Base-by-base conservation (phyloP, 2,888 invertebrate species). In the Chorisops tibialis region DNA sequence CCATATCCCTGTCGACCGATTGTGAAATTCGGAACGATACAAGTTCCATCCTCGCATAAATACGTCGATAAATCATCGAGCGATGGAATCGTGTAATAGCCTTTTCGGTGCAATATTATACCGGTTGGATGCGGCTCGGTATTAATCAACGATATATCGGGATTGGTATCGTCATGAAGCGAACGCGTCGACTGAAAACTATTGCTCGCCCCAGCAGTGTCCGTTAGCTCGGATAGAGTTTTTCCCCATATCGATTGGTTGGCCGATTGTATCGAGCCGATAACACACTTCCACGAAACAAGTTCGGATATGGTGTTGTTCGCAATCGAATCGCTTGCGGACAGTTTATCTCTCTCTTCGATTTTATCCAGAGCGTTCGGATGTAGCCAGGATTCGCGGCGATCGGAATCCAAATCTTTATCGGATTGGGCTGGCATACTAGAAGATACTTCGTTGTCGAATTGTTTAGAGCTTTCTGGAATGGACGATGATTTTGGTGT, bases 1-100 rank as follows among this genome's bases (percentile, higher is more conserved):
- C 97, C 97, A 75, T 93, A 96, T 67, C 92, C 92, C 68, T 86
- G 84, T 7, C 96, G 85, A 0, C 96, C 96, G 62, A 97, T 83
- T 0, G 93, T 92, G 65, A 97, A 88, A 68, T 92, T 87, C 5
- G 92, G 89, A 1, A 96, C 89, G 12, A 89, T 79, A 73, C 95
- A 96, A 2, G 86, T 82, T 62, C 78, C 78, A 71, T 92, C 88
- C 4, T 87, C 83, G 1, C 85, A 81, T 43, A 90, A 80, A 74
- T 86, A 87, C 1, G 82, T 84, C 70, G 83, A 83, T 70, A 99
- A 82, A 67, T 93, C 90, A 41, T 93, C 89, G 62, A 96, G 73
- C 0, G 88, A 79, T 0, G 98, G 98, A 65, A 93, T 86, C 0
- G 93, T 95, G 75, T 93, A 98, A 77, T 98, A 72, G 5, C 95